Base-by-base conservation (phyloP, 2,113 vertebrate species). In the Eretmochelys imbricata region DNA sequence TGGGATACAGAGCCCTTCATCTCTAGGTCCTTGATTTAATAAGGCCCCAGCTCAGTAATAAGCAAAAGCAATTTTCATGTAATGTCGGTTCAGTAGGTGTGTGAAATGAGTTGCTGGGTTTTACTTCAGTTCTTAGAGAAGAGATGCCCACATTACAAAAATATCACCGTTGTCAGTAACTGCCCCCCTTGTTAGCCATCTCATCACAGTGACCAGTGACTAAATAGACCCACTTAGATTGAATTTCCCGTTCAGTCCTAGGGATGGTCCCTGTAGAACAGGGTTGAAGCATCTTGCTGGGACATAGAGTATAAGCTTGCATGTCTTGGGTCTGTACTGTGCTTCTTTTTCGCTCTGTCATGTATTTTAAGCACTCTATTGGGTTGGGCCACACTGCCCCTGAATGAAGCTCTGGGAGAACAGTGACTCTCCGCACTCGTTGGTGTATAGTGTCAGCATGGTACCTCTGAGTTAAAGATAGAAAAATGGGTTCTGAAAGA, bases 61-160 rank as follows among this genome's bases (percentile, higher is more conserved):
- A 42, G 42, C 4, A 8, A 2, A 55, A 8, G n/a, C 24, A 46
- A 29, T 0, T 1, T 27, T 42, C 51, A 3, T 0, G 0, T 22
- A 6, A 48, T 42, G 48, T 50, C 14, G n/a, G 24, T 24, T 65
- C 7, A 13, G 54, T 1, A 42, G 0, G 2, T 10, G 6, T 42
- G 3, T 51, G 48, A 78, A 59, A 20, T 50, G 6, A 14, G 38
- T 31, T 59, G 35, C 13, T 42, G 0, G 0, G 13, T 83, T 80
- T 53, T 31, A 4, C 11, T 2, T 5, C 81, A 20, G 35, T 1
- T 5, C 59, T 12, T 31, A 5, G 49, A 16, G 1, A 6, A 16
- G 11, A 78, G 42, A 80, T 7, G 10, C 24, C 6, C 4, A 8
- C 5, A 6, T 72, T 55, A 2, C 19, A 51, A 25, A 29, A 4